A percentile compares a stretch with the other conserved stretches of the same genome.
These are phyloP conservation scores for Sarcophaga rosellei DNA, from an alignment of 2,888 invertebrate genomes.

Conservation along the genomic window DNA sequence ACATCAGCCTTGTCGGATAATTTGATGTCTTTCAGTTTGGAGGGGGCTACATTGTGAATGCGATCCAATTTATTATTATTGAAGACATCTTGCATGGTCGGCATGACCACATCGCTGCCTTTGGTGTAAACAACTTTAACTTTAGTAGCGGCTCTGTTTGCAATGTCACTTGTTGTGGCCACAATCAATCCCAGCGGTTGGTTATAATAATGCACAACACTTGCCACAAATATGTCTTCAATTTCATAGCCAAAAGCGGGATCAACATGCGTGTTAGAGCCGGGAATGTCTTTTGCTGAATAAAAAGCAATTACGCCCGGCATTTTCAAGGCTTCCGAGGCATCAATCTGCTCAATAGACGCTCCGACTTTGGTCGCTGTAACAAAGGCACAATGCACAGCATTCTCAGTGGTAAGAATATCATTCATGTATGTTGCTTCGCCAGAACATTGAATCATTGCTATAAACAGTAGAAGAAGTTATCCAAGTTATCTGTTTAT, in stretches of 20 bases:
- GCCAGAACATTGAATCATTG: slow-evolving; percentile 85
- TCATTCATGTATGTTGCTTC: slow-evolving; percentile 90
- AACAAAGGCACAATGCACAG: slow-evolving; percentile 85
- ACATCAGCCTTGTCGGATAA: slow-evolving; percentile 56
- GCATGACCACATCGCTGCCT: slow-evolving; percentile 49
- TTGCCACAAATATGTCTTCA: slow-evolving; percentile 78
- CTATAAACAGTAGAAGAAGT: slow-evolving; percentile 77
- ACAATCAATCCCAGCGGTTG: slow-evolving; percentile 89
- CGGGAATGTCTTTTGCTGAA: slow-evolving; percentile 86
- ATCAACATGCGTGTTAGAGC: slow-evolving; percentile 83
- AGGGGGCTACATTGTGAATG: slow-evolving; percentile 54
- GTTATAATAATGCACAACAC: slow-evolving; percentile 83
- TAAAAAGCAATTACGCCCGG: slow-evolving; percentile 85
- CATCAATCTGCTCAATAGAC: slow-evolving; percentile 84
- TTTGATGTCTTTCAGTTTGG: slow-evolving; percentile 54
- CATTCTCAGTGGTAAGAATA: slow-evolving; percentile 84
- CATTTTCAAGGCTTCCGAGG: slow-evolving; percentile 83
- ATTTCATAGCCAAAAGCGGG: slow-evolving; percentile 78
- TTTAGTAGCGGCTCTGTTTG: slow-evolving; percentile 83
- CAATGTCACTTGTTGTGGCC: slow-evolving; percentile 84
- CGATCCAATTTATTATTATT: slow-evolving; percentile 59
- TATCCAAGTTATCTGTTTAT: neutral
- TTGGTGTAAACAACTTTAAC: slow-evolving; percentile 82
- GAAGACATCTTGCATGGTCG: slow-evolving; percentile 69
- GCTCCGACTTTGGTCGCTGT: slow-evolving; percentile 83